A percentile compares a stretch with the other conserved stretches of the same genome.
Conservation (phyloP, 2,888 invertebrate species). For the Ornithoptera alexandrae region DNA sequence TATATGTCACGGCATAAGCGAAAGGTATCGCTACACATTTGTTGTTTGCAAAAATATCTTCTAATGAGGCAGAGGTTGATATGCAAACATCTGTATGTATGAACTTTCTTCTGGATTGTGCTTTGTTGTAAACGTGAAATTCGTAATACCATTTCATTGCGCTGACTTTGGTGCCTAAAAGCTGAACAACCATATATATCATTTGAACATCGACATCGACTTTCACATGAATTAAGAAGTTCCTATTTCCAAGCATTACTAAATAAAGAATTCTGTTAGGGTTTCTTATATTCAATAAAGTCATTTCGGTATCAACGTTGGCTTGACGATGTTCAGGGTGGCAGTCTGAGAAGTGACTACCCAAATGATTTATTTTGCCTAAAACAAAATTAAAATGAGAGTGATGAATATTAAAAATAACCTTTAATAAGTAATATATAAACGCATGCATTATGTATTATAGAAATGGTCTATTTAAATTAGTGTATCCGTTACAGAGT, state of each 20-base stretch:
- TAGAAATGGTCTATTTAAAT: no score
- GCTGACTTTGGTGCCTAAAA: slow-evolving; percentile 52
- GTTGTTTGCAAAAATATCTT: slow-evolving; percentile 41
- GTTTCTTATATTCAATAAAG: slow-evolving; percentile 38
- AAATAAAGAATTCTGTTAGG: slow-evolving; percentile 45
- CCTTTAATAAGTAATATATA: not conserved
- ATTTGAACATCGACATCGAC: slow-evolving; percentile 39
- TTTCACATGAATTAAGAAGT: slow-evolving; percentile 55
- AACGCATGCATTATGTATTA: not conserved
- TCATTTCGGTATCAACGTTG: slow-evolving; percentile 53
- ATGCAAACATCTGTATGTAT: slow-evolving; percentile 46
- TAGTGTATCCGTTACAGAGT: no score
- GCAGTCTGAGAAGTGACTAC: slow-evolving; percentile 47
- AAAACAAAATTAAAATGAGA: slow-evolving; percentile 27
- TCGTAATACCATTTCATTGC: slow-evolving; percentile 64
- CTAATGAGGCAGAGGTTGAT: slow-evolving; percentile 39
- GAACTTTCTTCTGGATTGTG: slow-evolving; percentile 52
- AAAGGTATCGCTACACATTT: slow-evolving; percentile 49
- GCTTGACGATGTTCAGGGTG: slow-evolving; percentile 47
- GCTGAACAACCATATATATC: slow-evolving; percentile 54
- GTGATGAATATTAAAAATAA: not conserved
- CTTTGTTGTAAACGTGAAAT: slow-evolving; percentile 61
- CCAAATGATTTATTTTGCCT: slow-evolving; percentile 56
- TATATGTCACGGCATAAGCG: slow-evolving; percentile 39
- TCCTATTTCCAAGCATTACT: slow-evolving; percentile 44